Conservation (phyloP, 2,113 vertebrate species). For the Salvelinus sp. region DNA sequence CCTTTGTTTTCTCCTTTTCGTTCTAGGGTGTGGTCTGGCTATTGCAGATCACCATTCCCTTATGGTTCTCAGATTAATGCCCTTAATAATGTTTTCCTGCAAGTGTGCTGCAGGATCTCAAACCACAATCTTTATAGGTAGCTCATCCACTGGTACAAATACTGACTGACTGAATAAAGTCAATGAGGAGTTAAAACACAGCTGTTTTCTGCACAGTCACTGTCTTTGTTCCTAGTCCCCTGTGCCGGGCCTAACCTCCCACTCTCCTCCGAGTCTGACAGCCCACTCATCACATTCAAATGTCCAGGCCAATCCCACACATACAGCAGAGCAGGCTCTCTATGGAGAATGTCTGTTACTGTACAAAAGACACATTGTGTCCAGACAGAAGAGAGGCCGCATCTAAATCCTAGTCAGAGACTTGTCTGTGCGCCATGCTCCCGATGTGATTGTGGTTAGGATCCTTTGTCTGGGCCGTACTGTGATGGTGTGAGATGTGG, state of each 20-base stretch:
- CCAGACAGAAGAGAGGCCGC: slow-evolving; percentile 17
- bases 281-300: slow-evolving; percentile 74
- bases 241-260: slow-evolving; percentile 51
- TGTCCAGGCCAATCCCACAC: slow-evolving; percentile 39
- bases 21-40: not conserved
- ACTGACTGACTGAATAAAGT: not conserved
- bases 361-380: slow-evolving; percentile 72
- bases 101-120: not conserved
- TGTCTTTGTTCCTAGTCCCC: slow-evolving; percentile 69
- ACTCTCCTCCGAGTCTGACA: slow-evolving; percentile 61
- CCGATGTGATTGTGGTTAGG: slow-evolving; percentile 19
- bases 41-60: not conserved
- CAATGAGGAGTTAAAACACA: not conserved
- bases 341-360: slow-evolving; percentile 51
- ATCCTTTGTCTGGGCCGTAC: slow-evolving; percentile 24
- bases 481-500: not conserved
- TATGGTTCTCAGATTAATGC: not conserved
- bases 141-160: not conserved
- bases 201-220: slow-evolving; percentile 68
- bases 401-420: slow-evolving; percentile 43
- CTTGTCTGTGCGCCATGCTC: slow-evolving; percentile 37
- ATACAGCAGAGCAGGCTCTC: slow-evolving; percentile 39
- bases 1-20: not conserved
- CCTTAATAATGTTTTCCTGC: not conserved
- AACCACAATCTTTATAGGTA: not conserved